These are phyloP conservation scores for Synergus itoensis DNA, from an alignment of 2,888 invertebrate genomes.

Conservation along the genomic window DNA sequence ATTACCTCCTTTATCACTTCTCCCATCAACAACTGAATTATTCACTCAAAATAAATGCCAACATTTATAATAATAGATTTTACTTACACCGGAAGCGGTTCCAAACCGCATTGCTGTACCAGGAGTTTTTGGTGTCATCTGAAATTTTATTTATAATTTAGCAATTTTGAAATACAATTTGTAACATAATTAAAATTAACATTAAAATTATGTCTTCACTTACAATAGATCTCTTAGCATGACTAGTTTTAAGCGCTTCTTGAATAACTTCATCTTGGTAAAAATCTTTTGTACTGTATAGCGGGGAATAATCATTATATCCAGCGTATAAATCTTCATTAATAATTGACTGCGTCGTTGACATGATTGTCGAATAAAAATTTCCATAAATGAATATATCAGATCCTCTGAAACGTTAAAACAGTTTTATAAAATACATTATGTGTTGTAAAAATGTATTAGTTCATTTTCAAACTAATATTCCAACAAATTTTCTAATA, in stretches of 20 bases:
- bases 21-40: no score
- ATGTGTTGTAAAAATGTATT: no score
- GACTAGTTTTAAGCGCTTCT: conserved; percentile 87
- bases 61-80: background rate
- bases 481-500: background rate
- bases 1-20: no score
- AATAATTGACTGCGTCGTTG: conserved; percentile 66
- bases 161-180: conserved; percentile 1
- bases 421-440: background rate
- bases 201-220: conserved; percentile 63
- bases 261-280: conserved; percentile 87
- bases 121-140: conserved; percentile 78
- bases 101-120: conserved; percentile 80
- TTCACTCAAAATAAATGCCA: background rate
- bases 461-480: background rate
- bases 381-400: background rate
- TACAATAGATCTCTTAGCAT: conserved; percentile 85
- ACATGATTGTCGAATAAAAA: conserved; percentile 35
- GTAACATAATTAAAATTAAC: conserved; percentile 35
- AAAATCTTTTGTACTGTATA: conserved; percentile 84
- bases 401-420: background rate
- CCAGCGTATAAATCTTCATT: conserved; percentile 85
- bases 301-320: conserved; percentile 84
- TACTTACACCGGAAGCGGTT: conserved; percentile 80
- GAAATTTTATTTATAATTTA: background rate